A percentile compares a stretch with the other conserved stretches of the same genome.
Evolutionary conservation across 2,888 invertebrate species (phyloP).

Genomic region (Callyntrura sp.): DNA sequence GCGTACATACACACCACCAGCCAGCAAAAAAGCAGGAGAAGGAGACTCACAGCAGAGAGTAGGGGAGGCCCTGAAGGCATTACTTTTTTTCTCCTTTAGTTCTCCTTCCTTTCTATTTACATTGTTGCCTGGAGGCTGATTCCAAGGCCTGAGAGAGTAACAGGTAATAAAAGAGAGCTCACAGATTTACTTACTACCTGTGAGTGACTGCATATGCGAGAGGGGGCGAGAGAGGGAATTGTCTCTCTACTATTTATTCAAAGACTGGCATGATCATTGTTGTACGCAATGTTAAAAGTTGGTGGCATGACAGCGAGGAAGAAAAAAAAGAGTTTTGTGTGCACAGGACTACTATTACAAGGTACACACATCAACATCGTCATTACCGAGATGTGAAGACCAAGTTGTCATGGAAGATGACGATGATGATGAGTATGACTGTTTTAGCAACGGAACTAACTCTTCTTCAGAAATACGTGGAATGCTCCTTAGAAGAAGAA

Average conservation of each 20-base stretch:
- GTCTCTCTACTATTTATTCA: not conserved
- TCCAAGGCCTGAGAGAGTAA: constrained; percentile 23
- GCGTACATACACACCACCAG: too few relatives aligned
- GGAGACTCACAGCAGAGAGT: not conserved
- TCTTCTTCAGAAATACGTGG: not conserved
- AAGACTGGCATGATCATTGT: not conserved
- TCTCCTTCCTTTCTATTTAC: constrained; percentile 32
- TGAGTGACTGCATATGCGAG: not conserved
- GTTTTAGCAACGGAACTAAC: constrained; percentile 25
- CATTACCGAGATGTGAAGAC: not conserved
- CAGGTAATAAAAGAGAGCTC: not conserved
- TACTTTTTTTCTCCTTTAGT: constrained; percentile 19
- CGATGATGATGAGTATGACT: constrained; percentile 27
- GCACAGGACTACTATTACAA: not conserved
- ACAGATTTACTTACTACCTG: not conserved
- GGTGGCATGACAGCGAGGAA: not conserved
- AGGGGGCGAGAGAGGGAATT: not conserved
- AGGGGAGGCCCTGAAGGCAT: constrained; percentile 49
- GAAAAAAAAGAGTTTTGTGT: not conserved
- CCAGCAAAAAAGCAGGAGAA: not conserved
- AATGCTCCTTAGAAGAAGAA: not conserved
- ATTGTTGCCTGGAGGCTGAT: constrained; percentile 55
- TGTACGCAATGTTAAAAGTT: constrained; percentile 44
- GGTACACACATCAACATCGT: not conserved
- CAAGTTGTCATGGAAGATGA: not conserved